Percentiles rank a stretch among this genome's conserved stretches.
Evolutionary conservation across 1,140 invertebrate species (phyloP).

Genomic region (Macrostomum lignano): DNA sequence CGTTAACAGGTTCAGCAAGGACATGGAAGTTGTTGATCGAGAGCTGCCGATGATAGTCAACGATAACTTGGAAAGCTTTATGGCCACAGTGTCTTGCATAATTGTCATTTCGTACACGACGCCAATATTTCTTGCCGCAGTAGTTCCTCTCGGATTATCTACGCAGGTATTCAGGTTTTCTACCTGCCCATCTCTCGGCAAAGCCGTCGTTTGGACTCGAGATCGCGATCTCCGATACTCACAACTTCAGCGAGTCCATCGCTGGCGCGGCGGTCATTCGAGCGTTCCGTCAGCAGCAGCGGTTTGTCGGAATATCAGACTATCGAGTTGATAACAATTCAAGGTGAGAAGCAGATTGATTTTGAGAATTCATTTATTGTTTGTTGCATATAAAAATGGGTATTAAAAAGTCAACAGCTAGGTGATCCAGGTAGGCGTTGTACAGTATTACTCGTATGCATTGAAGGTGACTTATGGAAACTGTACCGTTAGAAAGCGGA

Average conservation of each 20-base stretch:
- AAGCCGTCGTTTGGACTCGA: conserved; percentile 23
- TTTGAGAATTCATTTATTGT: no score
- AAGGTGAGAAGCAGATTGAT: no score
- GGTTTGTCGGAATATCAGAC: conserved; percentile 30
- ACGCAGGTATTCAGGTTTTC: conserved; percentile 7
- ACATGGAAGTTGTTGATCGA: conserved; percentile 32
- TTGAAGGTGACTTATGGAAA: no score
- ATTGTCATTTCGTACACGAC: conserved; percentile 65
- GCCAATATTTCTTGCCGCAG: conserved; percentile 48
- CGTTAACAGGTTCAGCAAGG: conserved; percentile 38
- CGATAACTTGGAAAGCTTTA: background rate
- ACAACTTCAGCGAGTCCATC: conserved; percentile 32
- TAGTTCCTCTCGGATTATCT: conserved; percentile 40
- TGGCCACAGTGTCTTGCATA: conserved; percentile 19
- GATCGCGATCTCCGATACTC: conserved; percentile 24
- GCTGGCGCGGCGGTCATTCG: conserved; percentile 32
- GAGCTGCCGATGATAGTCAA: no score
- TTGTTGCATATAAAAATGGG: no score
- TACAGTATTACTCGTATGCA: no score
- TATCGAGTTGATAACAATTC: conserved; percentile 4
- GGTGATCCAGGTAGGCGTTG: no score
- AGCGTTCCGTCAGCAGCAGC: conserved; percentile 12
- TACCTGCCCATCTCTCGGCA: conserved; percentile 28
- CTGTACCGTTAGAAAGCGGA: no score
- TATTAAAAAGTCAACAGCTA: no score